phyloP scores from a whole-genome alignment of 2,797 vertebrate species.

The Poliocrania exsul region DNA sequence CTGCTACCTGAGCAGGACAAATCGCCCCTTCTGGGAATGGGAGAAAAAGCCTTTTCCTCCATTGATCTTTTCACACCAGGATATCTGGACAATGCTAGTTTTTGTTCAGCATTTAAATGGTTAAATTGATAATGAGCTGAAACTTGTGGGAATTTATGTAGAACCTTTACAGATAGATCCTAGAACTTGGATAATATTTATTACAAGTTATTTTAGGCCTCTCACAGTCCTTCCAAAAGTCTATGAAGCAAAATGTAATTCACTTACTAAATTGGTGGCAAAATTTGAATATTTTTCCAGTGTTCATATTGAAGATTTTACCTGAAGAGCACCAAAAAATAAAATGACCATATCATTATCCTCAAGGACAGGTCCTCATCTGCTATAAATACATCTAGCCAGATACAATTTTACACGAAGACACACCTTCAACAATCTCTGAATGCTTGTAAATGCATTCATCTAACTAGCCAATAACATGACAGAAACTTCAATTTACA shows the following conservation, averaged over 20 bases:
- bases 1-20: neutral
- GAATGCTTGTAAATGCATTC: neutral
- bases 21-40: accelerated
- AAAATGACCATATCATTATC: accelerated
- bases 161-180: neutral
- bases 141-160: neutral
- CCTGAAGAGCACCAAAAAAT: neutral
- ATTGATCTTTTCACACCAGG: neutral
- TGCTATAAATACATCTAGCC: neutral
- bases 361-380: neutral
- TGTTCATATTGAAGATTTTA: neutral
- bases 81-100: neutral
- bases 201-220: neutral
- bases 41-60: neutral
- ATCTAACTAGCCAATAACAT: neutral
- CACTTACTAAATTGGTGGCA: neutral
- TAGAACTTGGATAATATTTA: neutral
- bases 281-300: neutral
- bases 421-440: neutral
- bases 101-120: neutral
- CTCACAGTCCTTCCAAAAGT: neutral
- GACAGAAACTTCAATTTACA: neutral
- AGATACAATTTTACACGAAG: neutral
- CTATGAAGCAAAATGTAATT: neutral
- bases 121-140: neutral